A percentile compares a stretch with the other conserved stretches of the same genome.
phyloP scores from a whole-genome alignment of 2,113 vertebrate species.

The Uria aalge region DNA sequence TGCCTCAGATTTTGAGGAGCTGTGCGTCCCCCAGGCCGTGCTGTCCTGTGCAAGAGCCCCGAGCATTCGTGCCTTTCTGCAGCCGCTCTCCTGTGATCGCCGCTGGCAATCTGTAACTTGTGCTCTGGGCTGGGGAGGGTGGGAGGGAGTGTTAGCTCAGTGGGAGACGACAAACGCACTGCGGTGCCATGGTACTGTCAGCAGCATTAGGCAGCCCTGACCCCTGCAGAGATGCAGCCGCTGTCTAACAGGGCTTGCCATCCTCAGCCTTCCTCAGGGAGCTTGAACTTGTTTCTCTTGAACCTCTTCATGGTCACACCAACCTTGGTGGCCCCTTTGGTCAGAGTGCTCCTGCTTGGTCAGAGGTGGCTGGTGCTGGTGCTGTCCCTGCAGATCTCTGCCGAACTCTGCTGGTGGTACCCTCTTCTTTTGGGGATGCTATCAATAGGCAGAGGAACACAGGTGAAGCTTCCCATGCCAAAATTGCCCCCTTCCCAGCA shows the following conservation, averaged over 20 bases:
- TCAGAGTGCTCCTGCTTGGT: not conserved
- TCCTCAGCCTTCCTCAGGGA: not conserved
- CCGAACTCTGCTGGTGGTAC: rapidly evolving
- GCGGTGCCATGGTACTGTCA: rapidly evolving
- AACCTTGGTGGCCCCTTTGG: not conserved
- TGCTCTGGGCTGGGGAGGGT: not conserved
- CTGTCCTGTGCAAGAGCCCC: not conserved
- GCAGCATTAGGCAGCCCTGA: not conserved
- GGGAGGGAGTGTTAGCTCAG: not conserved
- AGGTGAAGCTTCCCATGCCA: not conserved
- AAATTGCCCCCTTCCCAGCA: not conserved
- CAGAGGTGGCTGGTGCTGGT: not conserved
- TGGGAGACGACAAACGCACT: rapidly evolving
- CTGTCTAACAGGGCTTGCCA: not conserved
- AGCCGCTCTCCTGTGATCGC: no score
- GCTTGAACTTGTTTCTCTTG: not conserved
- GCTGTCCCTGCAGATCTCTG: not conserved
- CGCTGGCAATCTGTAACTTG: not conserved
- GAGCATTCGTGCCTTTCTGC: not conserved
- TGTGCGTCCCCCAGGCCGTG: rapidly evolving
- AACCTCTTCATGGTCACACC: not conserved
- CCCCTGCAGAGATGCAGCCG: rapidly evolving
- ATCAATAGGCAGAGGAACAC: not conserved
- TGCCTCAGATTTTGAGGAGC: not conserved
- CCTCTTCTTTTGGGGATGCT: not conserved